Evolutionary conservation across 2,888 invertebrate genomes (phyloP).

Genomic region (Heliconius cydno): DNA sequence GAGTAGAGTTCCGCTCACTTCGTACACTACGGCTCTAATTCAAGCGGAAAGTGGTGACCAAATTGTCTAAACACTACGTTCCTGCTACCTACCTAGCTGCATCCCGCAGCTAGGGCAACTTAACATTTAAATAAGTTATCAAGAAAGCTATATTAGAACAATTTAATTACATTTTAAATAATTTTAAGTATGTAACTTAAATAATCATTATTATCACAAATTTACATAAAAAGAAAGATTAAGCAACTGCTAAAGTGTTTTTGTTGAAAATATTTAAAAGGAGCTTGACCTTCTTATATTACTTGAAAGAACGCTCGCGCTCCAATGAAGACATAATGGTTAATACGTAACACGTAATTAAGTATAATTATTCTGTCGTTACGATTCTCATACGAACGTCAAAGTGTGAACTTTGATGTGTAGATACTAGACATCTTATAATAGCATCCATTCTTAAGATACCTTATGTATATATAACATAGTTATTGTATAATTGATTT

Average conservation of each 20-base stretch:
- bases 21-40: no score
- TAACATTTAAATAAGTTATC: neutral
- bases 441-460: neutral
- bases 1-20: no score
- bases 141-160: neutral
- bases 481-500: neutral
- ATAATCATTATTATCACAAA: no score
- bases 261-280: neutral
- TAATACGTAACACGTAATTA: slow-evolving; percentile 4
- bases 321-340: slow-evolving; percentile 10
- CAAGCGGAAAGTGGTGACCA: no score
- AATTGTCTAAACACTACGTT: neutral
- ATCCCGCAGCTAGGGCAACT: neutral
- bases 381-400: slow-evolving; percentile 11
- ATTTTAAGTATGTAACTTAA: no score
- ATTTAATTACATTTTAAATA: no score
- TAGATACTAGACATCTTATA: slow-evolving; percentile 3
- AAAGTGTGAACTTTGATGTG: slow-evolving; percentile 9
- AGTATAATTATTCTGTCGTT: slow-evolving; percentile 18
- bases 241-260: neutral
- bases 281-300: slow-evolving; percentile 8
- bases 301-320: neutral
- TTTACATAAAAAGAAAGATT: neutral
- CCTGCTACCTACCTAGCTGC: no score
- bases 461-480: neutral